phyloP scores from a whole-genome alignment of 1,140 invertebrate genomes.

The Drosophila micromelanica region DNA sequence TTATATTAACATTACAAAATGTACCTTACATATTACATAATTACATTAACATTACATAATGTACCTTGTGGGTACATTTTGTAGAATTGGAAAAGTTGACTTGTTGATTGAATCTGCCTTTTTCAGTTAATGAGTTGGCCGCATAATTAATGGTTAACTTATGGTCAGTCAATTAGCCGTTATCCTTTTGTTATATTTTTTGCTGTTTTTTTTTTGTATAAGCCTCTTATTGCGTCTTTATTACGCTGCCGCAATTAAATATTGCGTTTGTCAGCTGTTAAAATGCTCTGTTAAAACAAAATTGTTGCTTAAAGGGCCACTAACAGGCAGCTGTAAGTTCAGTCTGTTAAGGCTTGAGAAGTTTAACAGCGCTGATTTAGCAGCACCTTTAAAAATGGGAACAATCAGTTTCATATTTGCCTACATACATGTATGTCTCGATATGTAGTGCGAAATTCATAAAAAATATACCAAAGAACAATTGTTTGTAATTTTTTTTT shows the following conservation, averaged over 20 bases:
- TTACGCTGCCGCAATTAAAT: background rate
- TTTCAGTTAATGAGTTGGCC: constrained; percentile 12
- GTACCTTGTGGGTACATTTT: no score
- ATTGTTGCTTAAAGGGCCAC: background rate
- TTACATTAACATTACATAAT: no score
- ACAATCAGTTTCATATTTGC: no score
- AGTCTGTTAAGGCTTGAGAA: constrained; percentile 1
- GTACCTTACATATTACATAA: no score
- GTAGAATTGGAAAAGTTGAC: background rate
- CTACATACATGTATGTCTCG: no score
- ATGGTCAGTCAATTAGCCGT: constrained; percentile 26
- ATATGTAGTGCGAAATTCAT: no score
- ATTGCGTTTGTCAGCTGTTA: constrained; percentile 16
- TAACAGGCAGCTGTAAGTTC: constrained; percentile 2
- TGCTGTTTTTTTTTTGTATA: background rate
- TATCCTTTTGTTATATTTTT: constrained; percentile 7
- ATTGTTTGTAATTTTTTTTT: no score
- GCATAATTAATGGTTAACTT: constrained; percentile 41
- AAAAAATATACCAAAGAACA: no score
- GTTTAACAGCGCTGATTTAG: background rate
- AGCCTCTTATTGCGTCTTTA: constrained; percentile 25
- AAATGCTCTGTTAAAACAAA: background rate
- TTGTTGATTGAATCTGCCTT: background rate
- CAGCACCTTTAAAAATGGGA: background rate
- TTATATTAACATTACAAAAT: no score